Conservation (phyloP, 2,113 vertebrate species). For the Orthonyx spaldingii region DNA sequence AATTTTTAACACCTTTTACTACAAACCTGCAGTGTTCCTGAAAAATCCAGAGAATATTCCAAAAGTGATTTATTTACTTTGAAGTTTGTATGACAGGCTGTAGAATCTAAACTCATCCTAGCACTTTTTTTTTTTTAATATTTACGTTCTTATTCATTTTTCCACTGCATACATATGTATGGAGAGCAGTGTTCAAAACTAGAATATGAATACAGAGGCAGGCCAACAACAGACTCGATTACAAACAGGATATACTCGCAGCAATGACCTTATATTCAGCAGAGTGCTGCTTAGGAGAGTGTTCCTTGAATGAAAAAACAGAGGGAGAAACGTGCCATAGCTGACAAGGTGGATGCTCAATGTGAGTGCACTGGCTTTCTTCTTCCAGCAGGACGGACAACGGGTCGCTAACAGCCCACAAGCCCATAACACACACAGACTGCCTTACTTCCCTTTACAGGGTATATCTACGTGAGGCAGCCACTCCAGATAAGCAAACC, state of each 20-base stretch:
- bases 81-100: neutral
- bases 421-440: neutral
- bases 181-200: neutral
- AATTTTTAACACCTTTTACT: neutral
- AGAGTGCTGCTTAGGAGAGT: rapidly evolving
- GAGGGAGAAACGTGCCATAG: neutral
- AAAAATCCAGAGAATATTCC: neutral
- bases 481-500: slow-evolving; percentile 10
- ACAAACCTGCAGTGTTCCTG: neutral
- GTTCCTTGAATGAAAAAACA: neutral
- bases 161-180: rapidly evolving
- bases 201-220: rapidly evolving
- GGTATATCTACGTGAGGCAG: neutral
- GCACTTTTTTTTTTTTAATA: too few species aligned
- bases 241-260: rapidly evolving
- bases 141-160: neutral
- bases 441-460: neutral
- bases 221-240: neutral
- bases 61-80: neutral
- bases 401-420: neutral
- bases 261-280: neutral
- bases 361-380: neutral
- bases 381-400: neutral
- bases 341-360: neutral
- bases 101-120: neutral